Base-by-base conservation (phyloP, 2,797 vertebrate genomes). In the Amblyopsis hoosieri region DNA sequence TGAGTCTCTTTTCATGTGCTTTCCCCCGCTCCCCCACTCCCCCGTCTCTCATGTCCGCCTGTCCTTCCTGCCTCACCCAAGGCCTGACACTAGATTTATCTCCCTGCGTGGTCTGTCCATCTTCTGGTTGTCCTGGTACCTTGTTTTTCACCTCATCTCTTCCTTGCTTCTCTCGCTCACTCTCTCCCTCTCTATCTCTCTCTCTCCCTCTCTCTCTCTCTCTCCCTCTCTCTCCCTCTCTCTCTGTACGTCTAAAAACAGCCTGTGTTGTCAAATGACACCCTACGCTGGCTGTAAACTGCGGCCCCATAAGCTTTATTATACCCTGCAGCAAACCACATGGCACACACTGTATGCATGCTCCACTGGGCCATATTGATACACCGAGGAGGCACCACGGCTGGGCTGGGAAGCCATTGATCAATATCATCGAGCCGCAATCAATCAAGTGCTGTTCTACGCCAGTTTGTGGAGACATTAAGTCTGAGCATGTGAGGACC, bases 401-500 rank as follows among this genome's bases (percentile, higher is more conserved):
- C 73, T 83, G 65, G 57, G 75, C 79, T 72, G 72, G 80, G 80
- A 86, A 81, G 64, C 83, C 71, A 69, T 83, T 60, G 60, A 68
- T 92, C 89, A 64, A 89, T 87, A 81, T 51, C 79, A 90, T 87
- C 58, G 89, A 92, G 71, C 76, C 49, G 67, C 59, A 76, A 91
- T 93, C 88, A 87, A 90, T 91, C 86, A 80, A 60, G 66, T 72
- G 75, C 69, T 60, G 64, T 75, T 71, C 72, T 72, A 83, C 76
- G 60, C 61, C 53, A 54, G 70, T 56, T 69, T 59, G 48, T 64
- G 83, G 88, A 91, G 89, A 78, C 89, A 70, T 54, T 37, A 64
- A 77, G 89, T 91, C 90, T 90, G 85, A 85, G 82, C 65, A 75
- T 72, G 60, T 53, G 52, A 73, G 56, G 57, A 64, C 54, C 23